Evolutionary conservation across 2,888 invertebrate genomes (phyloP), one percentile per base, ranked within the genome.

Genomic region (Brachycybe producta): DNA sequence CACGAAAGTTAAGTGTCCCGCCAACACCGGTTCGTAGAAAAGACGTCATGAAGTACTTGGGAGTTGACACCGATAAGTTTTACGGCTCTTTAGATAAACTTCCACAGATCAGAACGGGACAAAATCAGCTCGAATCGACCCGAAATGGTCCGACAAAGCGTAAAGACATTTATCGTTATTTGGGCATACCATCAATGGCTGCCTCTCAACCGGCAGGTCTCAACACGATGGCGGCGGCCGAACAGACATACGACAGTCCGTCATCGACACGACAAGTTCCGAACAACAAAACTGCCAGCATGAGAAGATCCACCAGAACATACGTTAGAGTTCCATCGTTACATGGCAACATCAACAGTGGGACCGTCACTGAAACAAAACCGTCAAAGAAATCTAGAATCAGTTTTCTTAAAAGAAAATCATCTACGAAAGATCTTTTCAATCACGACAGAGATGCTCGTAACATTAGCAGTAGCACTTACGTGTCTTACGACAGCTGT

Each of bases 111-210:
- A 36, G 36, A 17, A 19, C n/a, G 8, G 24, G 26, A 5, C 13
- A 24, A 7, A 32, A 17, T 8, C n/a, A n/a, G n/a, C n/a, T n/a
- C n/a, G 24, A 19, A 13, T n/a, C 21, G 23, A 26, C 13, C 7
- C 17, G 19, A 8, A 5, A 24, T 3, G 5, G 17, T 5, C 17
- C 11, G 27, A 15, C n/a, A n/a, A 48, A 48, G 30, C 27, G 48
- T n/a, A 50, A 50, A 36, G 34, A 44, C 42, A 50, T 50, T 3
- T 42, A 35, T 38, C 34, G 50, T n/a, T 50, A 26, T 28, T 27
- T 50, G 28, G 50, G 50, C 23, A 44, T 50, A 15, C 44, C 50
- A 7, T 35, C 43, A 8, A 50, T 50, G 50, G 40, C 48, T 21
- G 24, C 40, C 15, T 48, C 48, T 2, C 48, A 48, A 19, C 48